Percentiles rank a stretch among this genome's conserved stretches.
These are phyloP conservation scores for Sturmia bella DNA, from an alignment of 2,888 invertebrate species.

Conservation along the genomic window DNA sequence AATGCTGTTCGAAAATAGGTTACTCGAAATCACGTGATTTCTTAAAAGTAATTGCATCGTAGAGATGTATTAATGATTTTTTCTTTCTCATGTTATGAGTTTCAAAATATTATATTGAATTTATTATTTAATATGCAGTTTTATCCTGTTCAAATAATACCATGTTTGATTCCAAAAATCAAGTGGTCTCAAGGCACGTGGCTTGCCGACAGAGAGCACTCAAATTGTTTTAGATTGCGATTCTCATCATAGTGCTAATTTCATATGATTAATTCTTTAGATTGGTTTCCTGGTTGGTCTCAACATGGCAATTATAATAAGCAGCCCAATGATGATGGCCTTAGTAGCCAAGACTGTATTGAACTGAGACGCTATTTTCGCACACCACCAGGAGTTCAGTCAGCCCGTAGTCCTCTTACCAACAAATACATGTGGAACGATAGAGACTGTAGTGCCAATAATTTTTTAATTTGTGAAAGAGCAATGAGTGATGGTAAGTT, in stretches of 20 bases:
- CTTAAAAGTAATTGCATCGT: no score
- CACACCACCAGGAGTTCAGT: constrained; percentile 81
- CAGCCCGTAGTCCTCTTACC: constrained; percentile 82
- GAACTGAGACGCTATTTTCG: constrained; percentile 88
- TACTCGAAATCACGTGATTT: no score
- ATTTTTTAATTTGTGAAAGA: constrained; percentile 89
- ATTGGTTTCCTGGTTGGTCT: constrained; percentile 92
- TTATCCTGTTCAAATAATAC: no score
- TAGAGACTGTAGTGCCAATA: constrained; percentile 87
- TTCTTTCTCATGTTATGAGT: no score
- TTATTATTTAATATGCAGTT: no score
- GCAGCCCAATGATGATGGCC: constrained; percentile 92
- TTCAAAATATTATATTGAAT: no score
- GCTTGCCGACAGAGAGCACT: no score
- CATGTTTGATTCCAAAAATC: no score
- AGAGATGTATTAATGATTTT: no score
- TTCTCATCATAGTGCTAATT: not conserved
- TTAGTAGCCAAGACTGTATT: constrained; percentile 91
- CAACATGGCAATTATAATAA: constrained; percentile 85
- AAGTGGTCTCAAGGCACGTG: no score
- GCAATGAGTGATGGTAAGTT: constrained; percentile 85
- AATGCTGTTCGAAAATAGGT: no score
- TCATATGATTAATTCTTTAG: constrained; percentile 80
- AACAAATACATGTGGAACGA: constrained; percentile 91
- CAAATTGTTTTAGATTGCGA: no score